Conservation (phyloP, 2,888 invertebrate species). For the Watsonalla cultraria region DNA sequence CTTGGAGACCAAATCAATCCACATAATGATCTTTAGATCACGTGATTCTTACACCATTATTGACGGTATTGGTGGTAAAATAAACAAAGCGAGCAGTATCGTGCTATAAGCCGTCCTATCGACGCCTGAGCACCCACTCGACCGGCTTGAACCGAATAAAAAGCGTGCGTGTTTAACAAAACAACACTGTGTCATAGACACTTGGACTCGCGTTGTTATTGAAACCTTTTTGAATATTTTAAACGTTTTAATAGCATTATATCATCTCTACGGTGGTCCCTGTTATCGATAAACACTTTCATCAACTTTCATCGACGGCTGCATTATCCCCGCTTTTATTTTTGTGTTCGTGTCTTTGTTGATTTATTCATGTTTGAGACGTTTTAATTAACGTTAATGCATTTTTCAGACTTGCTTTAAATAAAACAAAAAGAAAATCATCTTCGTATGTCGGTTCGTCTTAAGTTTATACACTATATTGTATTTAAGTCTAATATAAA, state of each 20-base stretch:
- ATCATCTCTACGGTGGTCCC: conserved; percentile 45
- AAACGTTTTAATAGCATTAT: conserved; percentile 18
- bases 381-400: too few species aligned
- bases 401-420: too few species aligned
- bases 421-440: too few species aligned
- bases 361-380: too few species aligned
- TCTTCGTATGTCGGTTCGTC: too few species aligned
- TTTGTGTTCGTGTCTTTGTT: not conserved
- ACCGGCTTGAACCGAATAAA: conserved; percentile 23
- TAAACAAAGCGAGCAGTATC: conserved; percentile 19
- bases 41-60: conserved; percentile 18
- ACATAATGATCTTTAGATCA: conserved; percentile 3
- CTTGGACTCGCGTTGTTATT: conserved; percentile 8
- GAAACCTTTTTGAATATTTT: conserved; percentile 24
- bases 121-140: not conserved
- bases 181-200: conserved; percentile 51
- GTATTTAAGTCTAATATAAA: too few species aligned
- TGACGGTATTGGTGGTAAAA: conserved; percentile 30
- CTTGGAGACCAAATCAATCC: conserved; percentile 2
- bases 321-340: not conserved
- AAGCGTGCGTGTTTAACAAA: conserved; percentile 49
- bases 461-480: too few species aligned
- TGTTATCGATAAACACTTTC: conserved; percentile 49
- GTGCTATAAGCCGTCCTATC: not conserved
- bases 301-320: conserved; percentile 11